Conservation (phyloP, 2,888 invertebrate species). For the Alloscopus bannaensis region DNA sequence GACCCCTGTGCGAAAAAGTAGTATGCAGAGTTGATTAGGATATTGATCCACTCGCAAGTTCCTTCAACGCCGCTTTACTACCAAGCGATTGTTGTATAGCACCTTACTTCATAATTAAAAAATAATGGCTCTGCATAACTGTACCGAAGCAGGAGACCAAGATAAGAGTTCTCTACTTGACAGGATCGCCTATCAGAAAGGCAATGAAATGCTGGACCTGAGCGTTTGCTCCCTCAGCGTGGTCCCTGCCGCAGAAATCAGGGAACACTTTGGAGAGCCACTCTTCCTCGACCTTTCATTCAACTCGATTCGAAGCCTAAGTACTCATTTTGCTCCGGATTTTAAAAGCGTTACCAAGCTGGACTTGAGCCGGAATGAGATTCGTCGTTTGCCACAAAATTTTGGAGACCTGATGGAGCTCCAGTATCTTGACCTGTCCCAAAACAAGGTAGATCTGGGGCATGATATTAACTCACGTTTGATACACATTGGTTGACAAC, state of each 20-base stretch:
- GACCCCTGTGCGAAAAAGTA: no score
- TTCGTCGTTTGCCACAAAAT: constrained; percentile 18
- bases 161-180: no score
- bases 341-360: constrained; percentile 7
- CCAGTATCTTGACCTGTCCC: constrained; percentile 6
- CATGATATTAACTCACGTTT: not conserved
- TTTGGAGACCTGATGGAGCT: constrained; percentile 20
- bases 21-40: no score
- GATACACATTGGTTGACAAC: not conserved
- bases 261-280: not conserved
- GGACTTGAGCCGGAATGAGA: constrained; percentile 24
- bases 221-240: not conserved
- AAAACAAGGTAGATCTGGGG: constrained; percentile 10
- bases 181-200: no score
- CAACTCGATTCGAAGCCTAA: constrained; percentile 2
- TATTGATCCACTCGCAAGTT: no score
- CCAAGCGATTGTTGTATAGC: no score
- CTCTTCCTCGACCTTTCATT: constrained; percentile 5
- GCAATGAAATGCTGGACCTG: constrained; percentile 22
- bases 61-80: no score
- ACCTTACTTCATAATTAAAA: no score
- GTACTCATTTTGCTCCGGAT: not conserved
- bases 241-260: constrained; percentile 18
- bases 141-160: no score
- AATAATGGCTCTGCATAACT: no score